Base-by-base conservation (phyloP, 2,888 invertebrate species). In the Orthosia gothica region DNA sequence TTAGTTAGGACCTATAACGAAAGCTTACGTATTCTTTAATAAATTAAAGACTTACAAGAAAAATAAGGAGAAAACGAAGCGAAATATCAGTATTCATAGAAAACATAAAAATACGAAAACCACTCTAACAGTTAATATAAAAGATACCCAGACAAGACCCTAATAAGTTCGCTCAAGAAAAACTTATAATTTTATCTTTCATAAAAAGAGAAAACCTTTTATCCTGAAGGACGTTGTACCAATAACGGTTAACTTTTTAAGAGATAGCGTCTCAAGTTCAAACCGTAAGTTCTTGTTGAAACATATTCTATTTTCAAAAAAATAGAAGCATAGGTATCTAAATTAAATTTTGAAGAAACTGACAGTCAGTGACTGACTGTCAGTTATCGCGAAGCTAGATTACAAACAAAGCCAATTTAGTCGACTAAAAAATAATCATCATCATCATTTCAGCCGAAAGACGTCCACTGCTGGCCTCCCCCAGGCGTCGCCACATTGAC, bases 141-240 rank as follows among this genome's bases (percentile, higher is more conserved):
- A 75, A 76, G 52, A 23, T 18, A 45, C 55, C n/a, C 23, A 54
- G 57, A 66, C 18, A 26, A 32, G 58, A 77, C 32, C 62, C 40
- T 40, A 57, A 78, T 63, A 78, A 61, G 26, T 49, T 70, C 12
- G 32, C 49, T 3, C 3, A 49, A 58, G 58, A 45, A 78, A 70
- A 76, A 70, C 62, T 77, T 57, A 32, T 58, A 67, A 55, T 67
- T 52, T 68, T 62, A 64, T 76, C 49, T 78, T 71, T 78, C 5
- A 0, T 40, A 64, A 57, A 79, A 59, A 76, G 50, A 40, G 20
- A 54, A 72, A 79, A 49, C 45, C 63, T 77, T 63, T 79, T 61
- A 79, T 3, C 13, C 2, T 50, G 52, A 72, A 79, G 52, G 52
- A 59, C 72, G 50, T 26, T 66, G n/a, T 49, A 49, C n/a, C 47